phyloP scores from a whole-genome alignment of 2,113 vertebrate species.

The Heptranchias perlo region DNA sequence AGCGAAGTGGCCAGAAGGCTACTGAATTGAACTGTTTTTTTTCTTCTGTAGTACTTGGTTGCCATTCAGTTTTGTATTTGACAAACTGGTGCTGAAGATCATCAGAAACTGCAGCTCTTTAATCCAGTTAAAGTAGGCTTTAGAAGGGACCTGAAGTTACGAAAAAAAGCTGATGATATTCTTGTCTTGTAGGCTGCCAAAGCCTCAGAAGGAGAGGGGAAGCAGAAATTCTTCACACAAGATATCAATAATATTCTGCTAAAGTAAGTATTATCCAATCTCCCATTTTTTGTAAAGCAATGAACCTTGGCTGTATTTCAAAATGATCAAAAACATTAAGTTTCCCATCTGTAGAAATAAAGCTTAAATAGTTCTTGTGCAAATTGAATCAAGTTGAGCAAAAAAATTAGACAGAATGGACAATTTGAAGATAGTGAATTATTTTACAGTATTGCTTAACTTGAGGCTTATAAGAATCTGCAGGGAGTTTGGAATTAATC shows the following conservation, averaged over 20 bases:
- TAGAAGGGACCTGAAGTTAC: constrained; percentile 20
- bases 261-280: constrained; percentile 68
- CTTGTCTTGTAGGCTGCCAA: constrained; percentile 65
- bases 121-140: constrained; percentile 20
- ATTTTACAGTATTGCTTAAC: not conserved
- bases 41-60: constrained; percentile 13
- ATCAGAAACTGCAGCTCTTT: not conserved
- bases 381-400: not conserved
- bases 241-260: constrained; percentile 80
- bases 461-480: not conserved
- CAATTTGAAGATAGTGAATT: not conserved
- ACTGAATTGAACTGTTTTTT: not conserved
- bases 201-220: constrained; percentile 74
- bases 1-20: not conserved
- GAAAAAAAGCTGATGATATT: not conserved
- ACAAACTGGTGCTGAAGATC: not conserved
- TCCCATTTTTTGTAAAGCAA: not conserved
- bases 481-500: not conserved
- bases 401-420: not conserved
- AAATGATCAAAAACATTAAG: too few relatives aligned
- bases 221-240: constrained; percentile 80
- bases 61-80: constrained; percentile 1
- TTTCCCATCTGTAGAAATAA: constrained; percentile 16
- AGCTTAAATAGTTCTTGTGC: not conserved
- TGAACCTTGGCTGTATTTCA: not conserved